These are phyloP conservation scores for Alethe castanea DNA, from an alignment of 2,113 vertebrate genomes.

Conservation along the genomic window DNA sequence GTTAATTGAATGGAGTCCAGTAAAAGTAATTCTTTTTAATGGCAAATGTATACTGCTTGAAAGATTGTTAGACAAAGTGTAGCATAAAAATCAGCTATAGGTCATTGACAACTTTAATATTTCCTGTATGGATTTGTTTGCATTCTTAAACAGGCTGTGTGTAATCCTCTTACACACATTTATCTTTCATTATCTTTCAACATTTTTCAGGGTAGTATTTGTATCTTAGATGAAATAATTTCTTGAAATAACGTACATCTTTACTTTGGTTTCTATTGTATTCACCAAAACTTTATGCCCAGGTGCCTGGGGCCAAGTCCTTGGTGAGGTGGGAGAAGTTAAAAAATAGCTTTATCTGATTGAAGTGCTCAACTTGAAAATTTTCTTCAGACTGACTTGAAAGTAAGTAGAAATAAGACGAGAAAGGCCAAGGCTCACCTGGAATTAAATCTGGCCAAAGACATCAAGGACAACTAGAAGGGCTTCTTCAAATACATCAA, in stretches of 20 bases:
- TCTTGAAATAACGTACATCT: neutral
- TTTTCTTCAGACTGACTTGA: neutral
- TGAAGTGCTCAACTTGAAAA: neutral
- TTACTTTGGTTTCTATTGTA: neutral
- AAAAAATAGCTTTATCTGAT: neutral
- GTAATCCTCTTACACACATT: neutral
- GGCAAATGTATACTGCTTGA: neutral
- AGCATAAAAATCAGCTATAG: conserved; percentile 11
- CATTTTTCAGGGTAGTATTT: neutral
- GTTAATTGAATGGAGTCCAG: neutral
- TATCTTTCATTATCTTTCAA: neutral
- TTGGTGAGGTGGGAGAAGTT: neutral
- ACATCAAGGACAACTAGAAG: neutral
- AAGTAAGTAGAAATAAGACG: neutral
- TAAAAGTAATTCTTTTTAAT: neutral
- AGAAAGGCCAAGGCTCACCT: neutral
- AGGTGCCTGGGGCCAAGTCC: neutral
- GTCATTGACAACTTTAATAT: neutral
- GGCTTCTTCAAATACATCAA: neutral
- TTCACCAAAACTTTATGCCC: neutral
- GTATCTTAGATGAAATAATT: neutral
- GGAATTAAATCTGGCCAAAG: neutral
- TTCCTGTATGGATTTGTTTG: neutral
- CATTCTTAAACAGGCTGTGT: neutral
- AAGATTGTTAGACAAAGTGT: neutral